Evolutionary conservation across 2,888 invertebrate genomes (phyloP).

Genomic region (Gymnosoma rotundatum): DNA sequence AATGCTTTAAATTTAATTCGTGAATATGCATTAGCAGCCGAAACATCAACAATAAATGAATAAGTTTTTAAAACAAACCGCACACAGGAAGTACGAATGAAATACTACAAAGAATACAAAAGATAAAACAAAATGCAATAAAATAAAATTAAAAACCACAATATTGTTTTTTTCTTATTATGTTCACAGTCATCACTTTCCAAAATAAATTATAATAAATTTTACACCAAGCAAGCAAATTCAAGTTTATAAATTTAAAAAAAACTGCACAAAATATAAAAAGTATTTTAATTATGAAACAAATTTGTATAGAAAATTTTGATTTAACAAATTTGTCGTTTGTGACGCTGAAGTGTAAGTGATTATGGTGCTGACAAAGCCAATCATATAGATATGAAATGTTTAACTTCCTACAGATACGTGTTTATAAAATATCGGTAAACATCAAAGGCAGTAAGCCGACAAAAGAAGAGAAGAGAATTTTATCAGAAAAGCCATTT

Average conservation of each 20-base stretch:
- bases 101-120: conserved; percentile 15
- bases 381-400: not conserved
- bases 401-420: not conserved
- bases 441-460: not conserved
- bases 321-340: not conserved
- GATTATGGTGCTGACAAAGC: not conserved
- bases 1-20: conserved; percentile 20
- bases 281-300: not conserved
- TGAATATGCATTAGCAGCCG: conserved; percentile 38
- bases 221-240: too few species aligned
- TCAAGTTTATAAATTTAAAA: not conserved
- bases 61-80: conserved; percentile 3
- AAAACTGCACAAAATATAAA: not conserved
- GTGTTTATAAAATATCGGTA: not conserved
- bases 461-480: too few species aligned
- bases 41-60: conserved; percentile 1
- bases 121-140: conserved; percentile 6
- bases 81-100: conserved; percentile 57
- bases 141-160: conserved; percentile 16
- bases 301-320: conserved; percentile 11
- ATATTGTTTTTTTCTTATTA: conserved; percentile 3
- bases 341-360: not conserved
- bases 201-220: conserved; percentile 44
- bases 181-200: conserved; percentile 14
- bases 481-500: too few species aligned